These are phyloP conservation scores for Eira barbara DNA, from an alignment of 2,113 vertebrate genomes.

Conservation along the genomic window DNA sequence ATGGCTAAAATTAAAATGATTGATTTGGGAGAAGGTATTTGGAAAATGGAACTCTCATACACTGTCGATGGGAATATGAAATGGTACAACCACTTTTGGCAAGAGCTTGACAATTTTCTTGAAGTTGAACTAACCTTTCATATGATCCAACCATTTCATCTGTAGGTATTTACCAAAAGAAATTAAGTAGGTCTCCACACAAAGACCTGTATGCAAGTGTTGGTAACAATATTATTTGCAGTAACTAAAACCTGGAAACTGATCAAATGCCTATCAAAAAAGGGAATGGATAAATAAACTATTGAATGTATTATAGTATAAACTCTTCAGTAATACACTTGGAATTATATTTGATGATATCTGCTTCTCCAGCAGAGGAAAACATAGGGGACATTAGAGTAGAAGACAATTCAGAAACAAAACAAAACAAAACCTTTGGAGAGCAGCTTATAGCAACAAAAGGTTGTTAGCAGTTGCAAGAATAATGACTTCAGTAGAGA, in stretches of 20 bases:
- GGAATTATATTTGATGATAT: neutral
- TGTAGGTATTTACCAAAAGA: neutral
- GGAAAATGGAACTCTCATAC: neutral
- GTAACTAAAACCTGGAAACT: neutral
- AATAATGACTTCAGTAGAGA: neutral
- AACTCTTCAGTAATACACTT: neutral
- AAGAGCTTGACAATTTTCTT: neutral
- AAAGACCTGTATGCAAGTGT: neutral
- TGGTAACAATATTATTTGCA: neutral
- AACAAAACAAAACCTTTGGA: neutral
- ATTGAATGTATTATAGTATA: neutral
- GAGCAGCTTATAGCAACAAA: neutral
- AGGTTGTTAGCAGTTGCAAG: neutral
- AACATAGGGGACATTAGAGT: neutral
- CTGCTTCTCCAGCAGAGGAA: neutral
- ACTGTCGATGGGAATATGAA: neutral
- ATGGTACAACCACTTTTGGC: neutral
- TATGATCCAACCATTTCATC: neutral
- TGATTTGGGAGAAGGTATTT: neutral
- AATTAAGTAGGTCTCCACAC: neutral
- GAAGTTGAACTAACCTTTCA: neutral
- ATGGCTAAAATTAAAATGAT: neutral
- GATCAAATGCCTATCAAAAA: neutral
- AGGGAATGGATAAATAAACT: neutral
- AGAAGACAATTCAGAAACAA: neutral